Evolutionary conservation across 2,113 vertebrate species (phyloP), one percentile per base, ranked within the genome.

Genomic region (Gadus chalcogrammus): DNA sequence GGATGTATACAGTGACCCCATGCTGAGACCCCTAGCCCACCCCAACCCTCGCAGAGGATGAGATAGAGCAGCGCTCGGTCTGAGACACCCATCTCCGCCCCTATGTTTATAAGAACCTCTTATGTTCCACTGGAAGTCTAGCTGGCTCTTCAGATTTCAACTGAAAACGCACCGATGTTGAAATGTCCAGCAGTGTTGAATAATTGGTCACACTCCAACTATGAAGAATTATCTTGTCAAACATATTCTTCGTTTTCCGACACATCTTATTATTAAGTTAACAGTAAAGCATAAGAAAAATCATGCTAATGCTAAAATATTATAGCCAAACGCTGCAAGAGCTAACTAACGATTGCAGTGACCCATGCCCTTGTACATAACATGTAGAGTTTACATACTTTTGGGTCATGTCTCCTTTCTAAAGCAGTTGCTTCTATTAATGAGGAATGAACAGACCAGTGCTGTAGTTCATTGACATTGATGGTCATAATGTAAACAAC

Each of bases 21-120:
- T 48, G 42, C 42, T 48, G 42, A 9, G 42, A 48, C 42, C 42
- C 42, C 12, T 12, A 13, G 11, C 42, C 12, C 42, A n/a, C 55
- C 55, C n/a, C 55, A 15, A 16, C 55, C 55, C 5, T 58, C 38
- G 60, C 65, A 70, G 75, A 72, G 62, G 28, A 67, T 74, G 71
- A 76, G 35, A 85, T 64, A 75, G 59, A 61, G 16, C n/a, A 82
- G 56, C 80, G 69, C 68, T 70, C 12, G 2, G 8, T 48, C 9
- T 48, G 42, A 12, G 42, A 48, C 42, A 48, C 42, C 70, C 70
- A 79, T 65, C 69, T 62, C 72, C 76, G 62, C 70, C 5, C 59
- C 61, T 66, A 68, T 77, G 76, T 80, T 85, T 74, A 77, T 64
- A 75, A 74, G 74, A 86, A 77, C 74, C 73, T 12, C 75, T 78